These are phyloP conservation scores for Hypomesus transpacificus DNA, from an alignment of 2,113 vertebrate species.

Conservation along the genomic window DNA sequence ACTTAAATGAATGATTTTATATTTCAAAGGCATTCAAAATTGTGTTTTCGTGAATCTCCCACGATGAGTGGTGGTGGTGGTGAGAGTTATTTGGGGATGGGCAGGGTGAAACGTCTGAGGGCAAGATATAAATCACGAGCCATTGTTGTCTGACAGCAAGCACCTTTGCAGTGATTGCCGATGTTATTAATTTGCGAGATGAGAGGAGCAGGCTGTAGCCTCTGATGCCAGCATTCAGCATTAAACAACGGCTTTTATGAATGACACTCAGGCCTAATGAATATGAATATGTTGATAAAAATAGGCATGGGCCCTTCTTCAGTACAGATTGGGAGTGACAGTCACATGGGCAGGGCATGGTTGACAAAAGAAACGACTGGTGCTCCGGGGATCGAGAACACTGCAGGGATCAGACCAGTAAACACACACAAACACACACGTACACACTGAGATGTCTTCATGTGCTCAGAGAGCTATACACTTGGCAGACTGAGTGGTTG, in stretches of 20 bases:
- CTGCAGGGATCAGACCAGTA: constrained; percentile 51
- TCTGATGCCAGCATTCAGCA: constrained; percentile 48
- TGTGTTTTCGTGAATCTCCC: constrained; percentile 53
- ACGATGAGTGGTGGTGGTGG: constrained; percentile 23
- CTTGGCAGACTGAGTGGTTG: constrained; percentile 7
- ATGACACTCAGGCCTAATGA: constrained; percentile 73
- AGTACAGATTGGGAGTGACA: constrained; percentile 66
- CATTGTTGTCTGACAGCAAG: constrained; percentile 69
- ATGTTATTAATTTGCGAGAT: constrained; percentile 70
- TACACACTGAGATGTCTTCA: background rate
- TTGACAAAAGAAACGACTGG: constrained; percentile 48
- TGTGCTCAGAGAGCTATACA: constrained; percentile 2
- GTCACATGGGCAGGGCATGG: constrained; percentile 61
- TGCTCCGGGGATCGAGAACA: constrained; percentile 42
- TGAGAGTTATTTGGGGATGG: constrained; percentile 14
- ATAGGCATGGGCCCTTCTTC: constrained; percentile 61
- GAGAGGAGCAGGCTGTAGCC: constrained; percentile 63
- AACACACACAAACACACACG: constrained; percentile 18
- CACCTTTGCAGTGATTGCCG: constrained; percentile 71
- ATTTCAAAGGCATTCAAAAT: constrained; percentile 56
- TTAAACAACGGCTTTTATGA: constrained; percentile 65
- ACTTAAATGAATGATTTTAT: constrained; percentile 66
- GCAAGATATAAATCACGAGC: constrained; percentile 62
- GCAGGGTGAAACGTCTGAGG: background rate
- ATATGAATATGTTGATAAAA: constrained; percentile 75